Evolutionary conservation across 1,140 invertebrate genomes (phyloP).

Genomic region (Homalodisca vitripennis): DNA sequence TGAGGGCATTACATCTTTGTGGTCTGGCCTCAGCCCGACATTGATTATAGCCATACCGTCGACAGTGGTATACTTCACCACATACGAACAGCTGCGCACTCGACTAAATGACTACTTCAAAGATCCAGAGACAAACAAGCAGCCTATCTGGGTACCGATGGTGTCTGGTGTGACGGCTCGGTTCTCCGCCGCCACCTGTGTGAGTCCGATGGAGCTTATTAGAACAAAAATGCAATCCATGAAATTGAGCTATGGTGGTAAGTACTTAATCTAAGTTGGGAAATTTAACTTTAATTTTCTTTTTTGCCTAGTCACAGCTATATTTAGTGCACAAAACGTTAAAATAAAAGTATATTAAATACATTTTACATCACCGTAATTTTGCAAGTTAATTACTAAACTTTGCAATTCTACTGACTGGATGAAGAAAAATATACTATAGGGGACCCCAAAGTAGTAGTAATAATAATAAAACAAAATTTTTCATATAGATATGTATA

Average conservation of each 20-base stretch:
- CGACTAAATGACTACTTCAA: constrained; percentile 59
- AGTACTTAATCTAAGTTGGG: too few species aligned
- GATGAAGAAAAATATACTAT: too few species aligned
- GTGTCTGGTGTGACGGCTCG: constrained; percentile 80
- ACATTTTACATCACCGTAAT: too few species aligned
- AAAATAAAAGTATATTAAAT: too few species aligned
- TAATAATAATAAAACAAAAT: too few species aligned
- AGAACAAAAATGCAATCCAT: constrained; percentile 98
- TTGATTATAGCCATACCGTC: constrained; percentile 94
- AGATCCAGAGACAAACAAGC: constrained; percentile 44
- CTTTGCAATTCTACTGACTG: too few species aligned
- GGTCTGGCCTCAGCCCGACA: constrained; percentile 97
- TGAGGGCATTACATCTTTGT: constrained; percentile 89
- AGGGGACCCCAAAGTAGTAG: too few species aligned
- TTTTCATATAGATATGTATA: too few species aligned
- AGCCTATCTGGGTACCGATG: constrained; percentile 75
- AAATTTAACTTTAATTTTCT: too few species aligned
- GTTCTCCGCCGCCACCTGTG: constrained; percentile 78
- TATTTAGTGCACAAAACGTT: too few species aligned
- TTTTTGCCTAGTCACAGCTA: too few species aligned
- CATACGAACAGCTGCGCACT: constrained; percentile 88
- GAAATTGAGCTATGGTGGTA: constrained; percentile 81
- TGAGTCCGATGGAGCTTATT: constrained; percentile 93
- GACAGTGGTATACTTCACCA: constrained; percentile 96
- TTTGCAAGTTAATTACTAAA: too few species aligned